phyloP scores from a whole-genome alignment of 30 jellyfish, hydroid and myxozoan genomes.

The Turritopsis dohrnii region DNA sequence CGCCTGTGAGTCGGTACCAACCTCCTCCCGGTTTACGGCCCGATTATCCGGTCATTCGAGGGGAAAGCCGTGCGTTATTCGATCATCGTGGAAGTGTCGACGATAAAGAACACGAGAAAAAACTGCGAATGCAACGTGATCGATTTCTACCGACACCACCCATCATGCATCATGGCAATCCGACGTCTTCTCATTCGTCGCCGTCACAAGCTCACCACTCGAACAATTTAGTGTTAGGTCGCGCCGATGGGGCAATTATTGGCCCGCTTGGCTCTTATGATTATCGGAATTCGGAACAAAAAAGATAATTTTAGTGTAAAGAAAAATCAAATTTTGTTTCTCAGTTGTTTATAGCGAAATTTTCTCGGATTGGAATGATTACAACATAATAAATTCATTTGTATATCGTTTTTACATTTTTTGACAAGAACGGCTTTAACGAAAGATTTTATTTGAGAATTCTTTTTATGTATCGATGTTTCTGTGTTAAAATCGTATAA shows the following conservation, averaged over 20 bases:
- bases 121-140: constrained; percentile 14
- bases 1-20: constrained; percentile 11
- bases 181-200: constrained; percentile 21
- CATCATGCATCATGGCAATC: not conserved
- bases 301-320: not conserved
- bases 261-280: constrained; percentile 12
- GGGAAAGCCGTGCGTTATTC: not conserved
- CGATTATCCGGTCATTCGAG: constrained; percentile 6
- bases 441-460: not conserved
- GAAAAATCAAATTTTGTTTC: not conserved
- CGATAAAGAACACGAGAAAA: constrained; percentile 11
- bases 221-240: constrained; percentile 26
- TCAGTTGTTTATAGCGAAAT: not conserved
- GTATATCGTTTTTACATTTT: not conserved
- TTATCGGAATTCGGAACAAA: constrained; percentile 20
- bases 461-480: too few relatives aligned
- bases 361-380: not conserved
- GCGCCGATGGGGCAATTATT: constrained; percentile 33
- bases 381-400: not conserved
- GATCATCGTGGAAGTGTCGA: constrained; percentile 2
- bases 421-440: not conserved
- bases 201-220: constrained; percentile 25
- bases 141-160: constrained; percentile 23
- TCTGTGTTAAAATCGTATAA: too few relatives aligned
- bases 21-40: not conserved